Base-by-base conservation (phyloP, 2,888 invertebrate species). In the Nemoura dubitans region DNA sequence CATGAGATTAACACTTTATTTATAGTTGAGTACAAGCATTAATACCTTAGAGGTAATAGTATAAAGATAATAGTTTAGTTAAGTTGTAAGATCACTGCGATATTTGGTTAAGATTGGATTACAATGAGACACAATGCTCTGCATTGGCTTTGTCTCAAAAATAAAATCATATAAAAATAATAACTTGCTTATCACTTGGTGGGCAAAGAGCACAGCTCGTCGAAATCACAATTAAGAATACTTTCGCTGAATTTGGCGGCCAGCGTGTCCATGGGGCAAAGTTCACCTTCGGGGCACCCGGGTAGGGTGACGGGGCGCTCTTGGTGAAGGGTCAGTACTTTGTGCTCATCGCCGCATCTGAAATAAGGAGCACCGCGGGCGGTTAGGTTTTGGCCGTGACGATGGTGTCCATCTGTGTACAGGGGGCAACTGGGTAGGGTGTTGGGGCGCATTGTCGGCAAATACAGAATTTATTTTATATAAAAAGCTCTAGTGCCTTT, bases 321-420 rank as follows among this genome's bases (percentile, higher is more conserved):
- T 92, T 97, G 97, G 90, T 97, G 96, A 89, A 97, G 91, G 0
- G 95, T 93, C 88, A 96, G 91, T 43, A 97, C 91, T 90, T 93
- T 92, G 30, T 93, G 91, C 87, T 89, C 89, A 42, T 92, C 91
- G 80, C 91, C 90, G 89, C 95, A 95, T 87, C 95, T 95, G 90
- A 1, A 91, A 92, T 26, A 7, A 26, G 27, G n/a, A n/a, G n/a
- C 80, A 76, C 21, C 5, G 25, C 21, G 2, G 25, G 7, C 21
- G 21, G 87, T 87, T 29, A 77, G n/a, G n/a, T n/a, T n/a, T n/a
- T n/a, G n/a, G n/a, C n/a, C n/a, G n/a, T n/a, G n/a, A n/a, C n/a
- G n/a, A n/a, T n/a, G n/a, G n/a, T n/a, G n/a, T n/a, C n/a, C n/a
- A n/a, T n/a, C n/a, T n/a, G n/a, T n/a, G n/a, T n/a, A n/a, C n/a